A percentile compares a stretch with the other conserved stretches of the same genome.
These are phyloP conservation scores for Amazona guildingii DNA, from an alignment of 2,113 vertebrate species.

Conservation along the genomic window DNA sequence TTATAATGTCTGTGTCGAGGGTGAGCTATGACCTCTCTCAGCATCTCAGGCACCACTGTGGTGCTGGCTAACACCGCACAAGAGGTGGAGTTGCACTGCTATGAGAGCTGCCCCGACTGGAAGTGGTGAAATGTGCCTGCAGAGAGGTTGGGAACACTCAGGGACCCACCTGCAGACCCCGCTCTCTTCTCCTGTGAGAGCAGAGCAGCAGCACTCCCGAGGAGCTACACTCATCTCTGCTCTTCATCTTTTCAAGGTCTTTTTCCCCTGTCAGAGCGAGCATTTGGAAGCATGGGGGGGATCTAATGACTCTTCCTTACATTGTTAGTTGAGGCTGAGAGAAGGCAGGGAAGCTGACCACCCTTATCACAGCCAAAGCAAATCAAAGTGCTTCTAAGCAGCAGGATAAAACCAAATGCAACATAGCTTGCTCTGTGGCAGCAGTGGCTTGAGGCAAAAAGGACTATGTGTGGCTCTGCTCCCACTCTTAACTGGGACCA, in stretches of 20 bases:
- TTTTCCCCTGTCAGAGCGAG: not conserved
- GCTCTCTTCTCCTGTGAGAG: not conserved
- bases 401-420: not conserved
- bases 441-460: not conserved
- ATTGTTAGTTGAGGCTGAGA: not conserved
- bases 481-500: not conserved
- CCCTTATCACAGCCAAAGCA: not conserved
- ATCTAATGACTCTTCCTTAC: not conserved
- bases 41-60: not conserved
- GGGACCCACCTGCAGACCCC: not conserved
- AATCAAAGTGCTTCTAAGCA: not conserved
- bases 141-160: not conserved
- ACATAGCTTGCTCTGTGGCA: not conserved
- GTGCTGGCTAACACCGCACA: not conserved
- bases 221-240: not conserved
- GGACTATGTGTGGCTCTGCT: not conserved
- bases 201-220: fast-evolving
- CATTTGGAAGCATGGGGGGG: not conserved
- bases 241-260: fast-evolving
- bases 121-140: not conserved
- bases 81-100: not conserved
- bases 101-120: fast-evolving
- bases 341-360: not conserved
- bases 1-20: fast-evolving
- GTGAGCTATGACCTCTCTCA: not conserved